phyloP scores from a whole-genome alignment of 2,113 vertebrate species.

The Dromaius novaehollandiae region DNA sequence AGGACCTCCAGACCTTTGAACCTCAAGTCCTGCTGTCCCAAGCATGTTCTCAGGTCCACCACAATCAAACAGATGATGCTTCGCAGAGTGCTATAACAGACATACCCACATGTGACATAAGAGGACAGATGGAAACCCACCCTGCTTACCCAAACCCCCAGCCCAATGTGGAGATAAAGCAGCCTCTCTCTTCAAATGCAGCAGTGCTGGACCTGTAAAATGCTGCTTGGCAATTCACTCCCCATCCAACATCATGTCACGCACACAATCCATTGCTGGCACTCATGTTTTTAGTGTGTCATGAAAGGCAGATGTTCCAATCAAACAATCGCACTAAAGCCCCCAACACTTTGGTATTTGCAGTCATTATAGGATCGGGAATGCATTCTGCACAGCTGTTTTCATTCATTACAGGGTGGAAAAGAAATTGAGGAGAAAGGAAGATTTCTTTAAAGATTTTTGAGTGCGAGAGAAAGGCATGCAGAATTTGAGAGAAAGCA shows the following conservation, averaged over 20 bases:
- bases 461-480: not conserved
- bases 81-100: not conserved
- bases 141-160: not conserved
- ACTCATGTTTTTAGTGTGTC: not conserved
- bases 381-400: not conserved
- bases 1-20: not conserved
- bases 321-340: not conserved
- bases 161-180: not conserved
- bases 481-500: not conserved
- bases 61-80: not conserved
- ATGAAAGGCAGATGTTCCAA: not conserved
- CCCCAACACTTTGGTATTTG: not conserved
- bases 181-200: not conserved
- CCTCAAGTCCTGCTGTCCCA: not conserved
- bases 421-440: not conserved
- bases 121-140: not conserved
- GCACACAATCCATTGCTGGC: accelerated
- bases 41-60: not conserved
- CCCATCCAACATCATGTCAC: accelerated
- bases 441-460: not conserved
- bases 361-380: not conserved
- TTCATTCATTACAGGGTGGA: not conserved
- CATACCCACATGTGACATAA: accelerated
- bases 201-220: accelerated
- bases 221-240: not conserved